Conservation (phyloP, 2,888 invertebrate genomes). For the Periphyllus acericola region DNA sequence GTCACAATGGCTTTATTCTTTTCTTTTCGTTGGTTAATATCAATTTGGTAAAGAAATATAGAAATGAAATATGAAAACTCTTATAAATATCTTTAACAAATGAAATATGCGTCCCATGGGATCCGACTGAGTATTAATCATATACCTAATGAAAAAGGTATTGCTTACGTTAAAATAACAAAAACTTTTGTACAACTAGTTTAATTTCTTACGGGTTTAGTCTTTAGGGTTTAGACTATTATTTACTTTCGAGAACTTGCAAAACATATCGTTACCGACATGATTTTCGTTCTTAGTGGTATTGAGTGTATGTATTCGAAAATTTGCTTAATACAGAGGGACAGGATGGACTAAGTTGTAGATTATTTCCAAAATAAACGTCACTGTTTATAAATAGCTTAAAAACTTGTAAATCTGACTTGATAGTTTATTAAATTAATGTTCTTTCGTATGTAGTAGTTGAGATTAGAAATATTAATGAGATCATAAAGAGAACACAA, state of each 20-base stretch:
- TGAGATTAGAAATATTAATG: not conserved
- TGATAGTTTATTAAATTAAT: not conserved
- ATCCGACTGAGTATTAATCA: conserved; percentile 34
- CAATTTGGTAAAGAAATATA: conserved; percentile 22
- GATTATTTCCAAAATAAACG: not conserved
- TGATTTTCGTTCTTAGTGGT: conserved; percentile 25
- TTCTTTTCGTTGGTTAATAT: not conserved
- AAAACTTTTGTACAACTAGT: conserved; percentile 41
- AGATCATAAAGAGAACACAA: not conserved
- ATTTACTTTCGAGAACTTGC: conserved; percentile 24
- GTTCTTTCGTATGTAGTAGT: not conserved
- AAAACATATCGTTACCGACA: not conserved
- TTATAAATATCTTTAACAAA: conserved; percentile 40
- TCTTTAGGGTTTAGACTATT: not conserved
- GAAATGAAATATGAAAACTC: conserved; percentile 45
- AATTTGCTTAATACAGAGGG: not conserved
- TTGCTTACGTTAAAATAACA: conserved; percentile 34
- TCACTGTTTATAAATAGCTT: too few species aligned
- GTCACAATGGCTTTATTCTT: not conserved
- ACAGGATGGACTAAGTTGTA: not conserved
- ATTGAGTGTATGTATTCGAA: not conserved
- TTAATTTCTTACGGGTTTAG: conserved; percentile 46
- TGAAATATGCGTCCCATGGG: conserved; percentile 53
- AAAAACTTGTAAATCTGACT: too few species aligned
- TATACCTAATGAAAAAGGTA: conserved; percentile 60